phyloP scores from a whole-genome alignment of 2,888 invertebrate genomes.

The Pycnomerus fuliginosus region DNA sequence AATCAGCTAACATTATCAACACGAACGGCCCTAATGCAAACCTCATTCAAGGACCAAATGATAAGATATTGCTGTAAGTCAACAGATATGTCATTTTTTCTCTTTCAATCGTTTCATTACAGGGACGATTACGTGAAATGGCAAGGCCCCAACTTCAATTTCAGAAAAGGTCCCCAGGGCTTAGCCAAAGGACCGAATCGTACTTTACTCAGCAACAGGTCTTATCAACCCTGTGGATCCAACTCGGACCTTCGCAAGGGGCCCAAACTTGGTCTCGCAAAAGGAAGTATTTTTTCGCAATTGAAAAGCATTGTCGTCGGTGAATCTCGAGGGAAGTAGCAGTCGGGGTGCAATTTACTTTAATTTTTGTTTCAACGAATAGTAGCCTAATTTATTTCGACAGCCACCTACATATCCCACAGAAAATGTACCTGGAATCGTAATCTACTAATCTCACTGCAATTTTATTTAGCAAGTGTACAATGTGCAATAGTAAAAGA shows the following conservation, averaged over 20 bases:
- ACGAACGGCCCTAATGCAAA: constrained; percentile 70
- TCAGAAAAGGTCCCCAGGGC: constrained; percentile 56
- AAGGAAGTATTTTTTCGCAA: constrained; percentile 78
- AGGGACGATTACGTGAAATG: constrained; percentile 82
- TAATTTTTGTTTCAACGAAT: too few species aligned
- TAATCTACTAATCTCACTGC: not conserved
- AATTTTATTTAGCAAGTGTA: constrained; percentile 1
- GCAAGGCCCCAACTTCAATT: constrained; percentile 74
- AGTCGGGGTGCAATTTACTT: constrained; percentile 37
- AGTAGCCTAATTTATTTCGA: too few species aligned
- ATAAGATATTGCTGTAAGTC: constrained; percentile 76
- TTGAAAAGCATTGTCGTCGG: constrained; percentile 55
- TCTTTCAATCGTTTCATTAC: constrained; percentile 3
- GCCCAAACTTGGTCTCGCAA: constrained; percentile 68
- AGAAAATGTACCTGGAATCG: too few species aligned
- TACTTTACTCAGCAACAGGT: constrained; percentile 41
- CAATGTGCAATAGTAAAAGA: not conserved
- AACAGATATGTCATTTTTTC: too few species aligned
- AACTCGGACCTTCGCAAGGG: constrained; percentile 70
- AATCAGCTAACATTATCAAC: constrained; percentile 59
- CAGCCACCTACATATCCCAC: too few species aligned
- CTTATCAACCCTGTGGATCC: constrained; percentile 63
- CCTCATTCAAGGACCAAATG: constrained; percentile 77
- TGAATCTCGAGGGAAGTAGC: constrained; percentile 57
- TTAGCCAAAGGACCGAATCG: constrained; percentile 59